Evolutionary conservation across 2,797 vertebrate species (phyloP).

Genomic region (Artibeus lituratus): DNA sequence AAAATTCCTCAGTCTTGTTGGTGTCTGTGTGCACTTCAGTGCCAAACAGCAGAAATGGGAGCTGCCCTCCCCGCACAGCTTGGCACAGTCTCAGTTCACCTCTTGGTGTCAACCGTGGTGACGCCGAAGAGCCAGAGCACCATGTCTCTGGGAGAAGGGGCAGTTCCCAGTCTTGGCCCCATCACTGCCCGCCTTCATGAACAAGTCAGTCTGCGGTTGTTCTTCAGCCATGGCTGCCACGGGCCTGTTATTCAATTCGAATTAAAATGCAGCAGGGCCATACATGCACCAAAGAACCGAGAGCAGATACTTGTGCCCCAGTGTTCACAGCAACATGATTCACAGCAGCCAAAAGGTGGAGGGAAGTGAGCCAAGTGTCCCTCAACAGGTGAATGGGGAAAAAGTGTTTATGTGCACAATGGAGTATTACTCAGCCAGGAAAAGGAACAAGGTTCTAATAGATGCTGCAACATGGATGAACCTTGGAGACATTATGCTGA

Average conservation of each 20-base stretch:
- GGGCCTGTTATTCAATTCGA: neutral
- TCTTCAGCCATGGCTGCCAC: neutral
- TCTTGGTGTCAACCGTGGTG: constrained; percentile 94
- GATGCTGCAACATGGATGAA: neutral
- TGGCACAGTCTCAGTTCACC: constrained; percentile 91
- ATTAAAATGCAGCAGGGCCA: neutral
- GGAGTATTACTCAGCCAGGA: neutral
- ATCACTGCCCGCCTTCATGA: constrained; percentile 90
- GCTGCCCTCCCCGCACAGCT: constrained; percentile 92
- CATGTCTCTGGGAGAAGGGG: constrained; percentile 94
- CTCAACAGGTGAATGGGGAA: neutral
- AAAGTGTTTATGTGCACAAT: no score
- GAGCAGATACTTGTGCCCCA: neutral
- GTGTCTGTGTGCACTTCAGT: constrained; percentile 92
- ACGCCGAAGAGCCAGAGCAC: constrained; percentile 95
- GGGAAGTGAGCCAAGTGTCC: neutral
- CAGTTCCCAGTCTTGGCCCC: constrained; percentile 96
- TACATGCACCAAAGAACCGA: neutral
- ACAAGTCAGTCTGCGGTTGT: neutral
- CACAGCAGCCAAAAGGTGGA: neutral
- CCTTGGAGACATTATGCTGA: neutral
- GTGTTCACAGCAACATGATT: neutral
- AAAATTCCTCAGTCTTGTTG: constrained; percentile 95
- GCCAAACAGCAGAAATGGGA: constrained; percentile 90
- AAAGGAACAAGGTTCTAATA: neutral